These are phyloP conservation scores for Rhyacophila brunnea DNA, from an alignment of 1,140 invertebrate species.

Conservation along the genomic window DNA sequence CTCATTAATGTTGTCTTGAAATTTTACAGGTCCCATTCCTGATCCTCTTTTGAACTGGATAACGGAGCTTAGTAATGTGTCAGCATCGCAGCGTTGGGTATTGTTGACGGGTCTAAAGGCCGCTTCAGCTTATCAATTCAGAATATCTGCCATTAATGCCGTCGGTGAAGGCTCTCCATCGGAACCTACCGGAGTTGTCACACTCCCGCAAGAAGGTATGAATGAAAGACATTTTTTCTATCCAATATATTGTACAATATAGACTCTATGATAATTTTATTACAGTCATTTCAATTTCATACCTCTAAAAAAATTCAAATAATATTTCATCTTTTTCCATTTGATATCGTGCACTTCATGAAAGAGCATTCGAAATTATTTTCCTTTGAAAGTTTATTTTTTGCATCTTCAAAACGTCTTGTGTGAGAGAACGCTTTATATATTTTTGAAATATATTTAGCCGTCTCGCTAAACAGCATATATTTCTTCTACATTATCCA, in stretches of 20 bases:
- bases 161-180: slow-evolving; percentile 92
- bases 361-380: neutral
- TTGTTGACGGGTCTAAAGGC: slow-evolving; percentile 87
- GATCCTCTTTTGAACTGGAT: slow-evolving; percentile 85
- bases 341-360: too few relatives aligned
- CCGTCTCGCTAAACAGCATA: neutral
- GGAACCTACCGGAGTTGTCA: slow-evolving; percentile 80
- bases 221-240: neutral
- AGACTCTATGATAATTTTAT: neutral
- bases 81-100: slow-evolving; percentile 73
- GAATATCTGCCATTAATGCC: slow-evolving; percentile 92
- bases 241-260: neutral
- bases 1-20: too few relatives aligned
- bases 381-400: neutral
- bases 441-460: too few relatives aligned
- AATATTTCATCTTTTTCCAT: neutral
- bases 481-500: neutral
- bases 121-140: slow-evolving; percentile 92
- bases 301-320: neutral
- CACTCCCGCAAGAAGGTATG: slow-evolving; percentile 90
- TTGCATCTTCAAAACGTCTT: neutral
- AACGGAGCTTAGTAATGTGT: slow-evolving; percentile 84
- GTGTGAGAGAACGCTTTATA: neutral
- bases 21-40: slow-evolving; percentile 70
- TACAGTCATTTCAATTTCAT: neutral